Conservation (phyloP, 2,888 invertebrate genomes). For the Gari tellinella region DNA sequence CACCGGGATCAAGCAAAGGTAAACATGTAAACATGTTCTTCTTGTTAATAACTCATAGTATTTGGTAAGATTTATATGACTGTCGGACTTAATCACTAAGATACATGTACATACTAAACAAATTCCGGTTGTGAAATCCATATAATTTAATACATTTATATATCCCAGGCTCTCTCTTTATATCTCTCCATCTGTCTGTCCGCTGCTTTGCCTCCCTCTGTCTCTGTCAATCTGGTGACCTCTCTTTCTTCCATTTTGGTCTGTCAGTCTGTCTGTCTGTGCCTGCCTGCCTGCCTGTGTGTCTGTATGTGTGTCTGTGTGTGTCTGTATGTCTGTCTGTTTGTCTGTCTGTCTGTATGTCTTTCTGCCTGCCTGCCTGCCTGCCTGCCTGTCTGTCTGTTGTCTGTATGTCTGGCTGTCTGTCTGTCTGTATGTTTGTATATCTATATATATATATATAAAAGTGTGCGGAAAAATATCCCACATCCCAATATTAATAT, state of each 20-base stretch:
- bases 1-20: too few species aligned
- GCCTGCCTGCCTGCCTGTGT: background rate
- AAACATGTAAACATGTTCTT: too few species aligned
- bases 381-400: conserved; percentile 11
- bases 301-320: background rate
- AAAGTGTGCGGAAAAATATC: conserved; percentile 1
- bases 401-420: conserved; percentile 3
- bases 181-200: too few species aligned
- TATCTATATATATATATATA: conserved; percentile 12
- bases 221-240: conserved; percentile 15
- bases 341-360: conserved; percentile 10
- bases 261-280: background rate
- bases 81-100: too few species aligned
- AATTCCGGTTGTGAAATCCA: too few species aligned
- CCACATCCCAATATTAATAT: too few species aligned
- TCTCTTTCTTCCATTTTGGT: conserved; percentile 3
- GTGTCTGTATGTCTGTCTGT: background rate
- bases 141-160: too few species aligned
- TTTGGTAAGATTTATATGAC: too few species aligned
- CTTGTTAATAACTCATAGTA: too few species aligned
- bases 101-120: too few species aligned
- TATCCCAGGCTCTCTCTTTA: too few species aligned
- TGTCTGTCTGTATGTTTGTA: conserved; percentile 5
- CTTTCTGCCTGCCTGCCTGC: conserved; percentile 5
- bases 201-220: conserved; percentile 10